Percentiles rank a stretch among this genome's conserved stretches.
Evolutionary conservation across 2,113 vertebrate genomes (phyloP).

Genomic region (Excalfactoria chinensis): DNA sequence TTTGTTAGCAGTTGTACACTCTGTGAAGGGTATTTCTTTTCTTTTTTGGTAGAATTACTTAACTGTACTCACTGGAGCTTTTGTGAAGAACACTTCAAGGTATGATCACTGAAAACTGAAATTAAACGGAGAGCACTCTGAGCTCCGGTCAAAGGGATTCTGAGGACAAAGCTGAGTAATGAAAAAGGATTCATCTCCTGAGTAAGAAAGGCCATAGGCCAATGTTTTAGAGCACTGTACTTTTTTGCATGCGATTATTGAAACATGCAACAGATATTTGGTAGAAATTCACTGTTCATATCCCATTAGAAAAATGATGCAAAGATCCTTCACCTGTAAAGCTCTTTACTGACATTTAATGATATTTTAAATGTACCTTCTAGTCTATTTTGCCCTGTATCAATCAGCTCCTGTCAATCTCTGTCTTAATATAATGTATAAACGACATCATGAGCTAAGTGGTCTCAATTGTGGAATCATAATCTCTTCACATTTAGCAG

Average conservation of each 20-base stretch:
- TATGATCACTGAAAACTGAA: not conserved
- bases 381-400: not conserved
- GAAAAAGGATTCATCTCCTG: not conserved
- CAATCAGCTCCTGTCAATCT: not conserved
- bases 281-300: not conserved
- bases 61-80: not conserved
- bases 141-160: not conserved
- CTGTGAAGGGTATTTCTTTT: not conserved
- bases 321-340: not conserved
- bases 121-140: not conserved
- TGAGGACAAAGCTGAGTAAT: not conserved
- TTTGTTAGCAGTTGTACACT: not conserved
- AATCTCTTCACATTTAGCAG: not conserved
- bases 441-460: not conserved
- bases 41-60: not conserved
- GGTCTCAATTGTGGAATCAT: not conserved
- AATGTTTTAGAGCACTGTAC: not conserved
- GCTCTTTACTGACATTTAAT: not conserved
- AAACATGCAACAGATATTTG: not conserved
- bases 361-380: not conserved
- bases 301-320: not conserved
- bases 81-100: not conserved
- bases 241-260: not conserved
- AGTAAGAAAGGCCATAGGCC: not conserved
- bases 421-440: not conserved